Base-by-base conservation (phyloP, 64 coral and sea anemone genomes). In the Stichodactyla mertensii region DNA sequence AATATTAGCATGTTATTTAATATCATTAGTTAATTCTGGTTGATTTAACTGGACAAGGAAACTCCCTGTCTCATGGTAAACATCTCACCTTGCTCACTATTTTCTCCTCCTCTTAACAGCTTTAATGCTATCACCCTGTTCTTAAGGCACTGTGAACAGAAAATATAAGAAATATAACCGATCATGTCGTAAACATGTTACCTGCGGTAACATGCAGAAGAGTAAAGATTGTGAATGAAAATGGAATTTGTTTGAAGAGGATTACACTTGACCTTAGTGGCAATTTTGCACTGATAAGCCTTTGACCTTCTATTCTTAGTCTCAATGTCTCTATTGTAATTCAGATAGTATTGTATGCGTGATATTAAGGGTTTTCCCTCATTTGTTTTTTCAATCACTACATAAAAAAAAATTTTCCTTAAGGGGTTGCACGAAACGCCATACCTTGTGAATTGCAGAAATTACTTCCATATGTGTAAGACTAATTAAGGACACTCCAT, bases 111-210 rank as follows among this genome's bases (percentile, higher is more conserved):
- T 88, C 94, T 87, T 84, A 90, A 57, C 36, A 96, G 83, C 64
- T 96, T 96, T 55, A 96, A 86, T 36, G 94, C 94, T 87, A 96
- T 96, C 61, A 96, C 94, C 87, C 88, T 92, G 61, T 92, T 96
- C 60, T 89, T 92, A 51, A 96, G 82, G 79, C 94, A 96, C 94
- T 96, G 26, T 16, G 87, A 69, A 86, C 18, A 77, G 1, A 79
- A 64, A 87, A 19, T 57, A 93, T 2, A 55, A 10, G 86, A 53
- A 28, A 69, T 74, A 7, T 58, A 69, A 84, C 52, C 54, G 22
- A 8, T 45, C 5, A 18, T 23, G 1, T 59, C 20, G 13, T 9
- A 16, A n/a, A 26, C n/a, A 60, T 66, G 61, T 52, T 57, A 66
- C 22, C 62, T 14, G 23, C 1, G 23, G 28, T n/a, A 57, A 55